phyloP scores from a whole-genome alignment of 1,140 invertebrate genomes.

The Calycopis cecrops region DNA sequence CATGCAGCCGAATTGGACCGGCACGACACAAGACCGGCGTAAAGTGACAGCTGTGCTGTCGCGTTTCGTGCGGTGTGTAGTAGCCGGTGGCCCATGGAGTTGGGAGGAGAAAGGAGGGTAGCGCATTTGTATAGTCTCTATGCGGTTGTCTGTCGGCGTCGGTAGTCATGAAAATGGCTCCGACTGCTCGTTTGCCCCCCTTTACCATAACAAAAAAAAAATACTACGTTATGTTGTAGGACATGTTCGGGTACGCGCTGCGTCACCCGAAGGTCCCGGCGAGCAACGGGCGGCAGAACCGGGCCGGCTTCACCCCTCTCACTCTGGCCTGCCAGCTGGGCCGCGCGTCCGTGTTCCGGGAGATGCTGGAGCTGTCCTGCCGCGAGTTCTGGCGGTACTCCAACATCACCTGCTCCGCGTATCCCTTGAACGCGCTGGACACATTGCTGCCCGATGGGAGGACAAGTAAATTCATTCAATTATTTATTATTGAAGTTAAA shows the following conservation, averaged over 20 bases:
- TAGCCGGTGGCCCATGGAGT: too few species aligned
- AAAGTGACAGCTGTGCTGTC: too few species aligned
- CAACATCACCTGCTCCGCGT: slow-evolving; percentile 99
- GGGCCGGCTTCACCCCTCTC: slow-evolving; percentile 93
- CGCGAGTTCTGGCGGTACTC: slow-evolving; percentile 99
- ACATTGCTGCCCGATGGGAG: slow-evolving; percentile 94
- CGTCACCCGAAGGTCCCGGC: slow-evolving; percentile 95
- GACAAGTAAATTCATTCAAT: slow-evolving; percentile 87
- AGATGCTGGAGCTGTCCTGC: slow-evolving; percentile 97
- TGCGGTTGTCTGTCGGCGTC: too few species aligned
- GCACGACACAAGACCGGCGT: too few species aligned
- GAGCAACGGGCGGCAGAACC: slow-evolving; percentile 91
- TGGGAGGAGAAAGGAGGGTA: too few species aligned
- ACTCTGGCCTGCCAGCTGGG: slow-evolving; percentile 97
- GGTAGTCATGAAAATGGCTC: too few species aligned
- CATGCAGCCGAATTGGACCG: too few species aligned
- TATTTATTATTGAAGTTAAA: too few species aligned
- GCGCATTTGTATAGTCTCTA: too few species aligned
- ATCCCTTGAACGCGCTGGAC: slow-evolving; percentile 96
- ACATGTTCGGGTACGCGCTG: slow-evolving; percentile 98
- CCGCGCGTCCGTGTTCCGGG: slow-evolving; percentile 95
- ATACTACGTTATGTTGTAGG: slow-evolving; percentile 75
- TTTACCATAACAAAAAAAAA: too few species aligned
- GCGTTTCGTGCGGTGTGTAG: too few species aligned
- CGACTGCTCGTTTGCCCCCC: too few species aligned